Base-by-base conservation (phyloP, 2,888 invertebrate genomes). In the Cerastis rubricosa region DNA sequence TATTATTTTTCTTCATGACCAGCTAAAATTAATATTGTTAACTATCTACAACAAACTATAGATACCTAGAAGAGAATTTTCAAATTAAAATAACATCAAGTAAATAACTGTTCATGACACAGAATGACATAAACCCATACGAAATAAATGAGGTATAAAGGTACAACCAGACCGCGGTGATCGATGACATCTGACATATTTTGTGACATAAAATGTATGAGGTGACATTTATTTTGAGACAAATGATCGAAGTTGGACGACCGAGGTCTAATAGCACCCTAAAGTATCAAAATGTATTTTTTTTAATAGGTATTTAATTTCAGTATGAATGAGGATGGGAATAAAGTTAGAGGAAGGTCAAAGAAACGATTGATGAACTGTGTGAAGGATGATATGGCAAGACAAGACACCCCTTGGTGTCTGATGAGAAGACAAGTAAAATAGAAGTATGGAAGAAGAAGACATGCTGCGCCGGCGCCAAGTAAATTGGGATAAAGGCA, bases 201-300 rank as follows among this genome's bases (percentile, higher is more conserved):
- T 57, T 25, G 57, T 57, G 57, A 59, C 59, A 29, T 59, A 59
- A 59, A 59, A 59, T 59, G 29, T 59, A 59, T 59, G 57, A 59
- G 29, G 29, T 59, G 29, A 29, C 59, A 59, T 59, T 59, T 59
- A 59, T 29, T 54, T 59, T 59, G 59, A 29, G 29, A 59, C 59
- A 59, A 59, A 59, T 29, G 59, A 17, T 59, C 29, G 29, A 59
- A 59, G 29, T 59, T 59, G 3, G 59, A 29, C 59, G 59, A 29
- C 17, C 29, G 59, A 59, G 29, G 59, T 59, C 59, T 59, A 17
- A 59, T 59, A 8, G 17, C 59, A 9, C 29, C 29, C 25, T 25
- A 7, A 25, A 25, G 25, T 57, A 8, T 25, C 59, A 29, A 59
- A 59, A 8, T 25, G 0, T 35, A 17, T 47, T 17, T 59, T 7